Evolutionary conservation across 2,113 vertebrate genomes (phyloP), one percentile per base, ranked within the genome.

Genomic region (Fregetta grallaria): DNA sequence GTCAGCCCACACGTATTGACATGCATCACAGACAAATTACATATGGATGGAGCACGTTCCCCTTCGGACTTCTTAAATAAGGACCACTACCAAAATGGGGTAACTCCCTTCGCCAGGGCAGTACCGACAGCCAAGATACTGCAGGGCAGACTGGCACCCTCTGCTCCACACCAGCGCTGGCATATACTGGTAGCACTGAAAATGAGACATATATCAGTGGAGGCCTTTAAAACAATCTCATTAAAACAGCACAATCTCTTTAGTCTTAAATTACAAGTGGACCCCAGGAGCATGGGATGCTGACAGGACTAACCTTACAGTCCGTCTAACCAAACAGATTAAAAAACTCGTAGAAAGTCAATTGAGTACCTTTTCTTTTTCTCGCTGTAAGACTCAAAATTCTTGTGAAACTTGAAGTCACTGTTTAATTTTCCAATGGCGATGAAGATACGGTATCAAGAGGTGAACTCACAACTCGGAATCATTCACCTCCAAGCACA

Each of bases 371-470:
- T 76, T 74, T 56, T 91, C 72, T 85, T 91, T 86, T 83, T 67
- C 52, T 74, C 0, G 7, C 92, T 73, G 80, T 36, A 91, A 82
- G 85, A 92, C 94, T 92, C 93, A 91, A 88, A 95, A 68, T 75
- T 83, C 73, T 94, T 52, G 42, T 70, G 96, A 90, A 59, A 94
- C 87, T 12, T 87, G 45, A 66, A 96, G 88, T 77, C 93, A 80
- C 55, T 55, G 92, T 61, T 79, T 86, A 36, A 58, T 87, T 44
- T 85, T 62, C 67, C 78, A 70, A 2, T 16, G 71, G 55, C 0
- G 1, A 73, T 21, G 34, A 49, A 74, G 68, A n/a, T 11, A 44
- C 0, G 0, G 3, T 44, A 84, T 27, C 42, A 36, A 74, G 80
- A 85, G 70, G 53, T 13, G 40, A 73, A 52, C 50, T 86, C 86